Base-by-base conservation (phyloP, 92 coral and sea anemone genomes). In the Parazoanthus darwini region DNA sequence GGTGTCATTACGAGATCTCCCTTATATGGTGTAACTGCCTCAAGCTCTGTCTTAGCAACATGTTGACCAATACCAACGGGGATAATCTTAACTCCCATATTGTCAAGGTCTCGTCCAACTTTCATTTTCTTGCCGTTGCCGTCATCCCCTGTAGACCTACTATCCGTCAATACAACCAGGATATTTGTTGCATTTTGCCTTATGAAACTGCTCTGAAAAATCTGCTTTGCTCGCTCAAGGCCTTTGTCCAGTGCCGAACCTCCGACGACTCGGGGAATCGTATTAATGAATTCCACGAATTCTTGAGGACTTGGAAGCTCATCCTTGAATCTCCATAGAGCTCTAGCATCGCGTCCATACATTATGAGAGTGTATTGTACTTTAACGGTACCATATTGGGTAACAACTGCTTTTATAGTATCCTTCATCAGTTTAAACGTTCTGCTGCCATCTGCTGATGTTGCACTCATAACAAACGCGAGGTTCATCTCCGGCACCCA, bases 381-480 rank as follows among this genome's bases (percentile, higher is more conserved):
- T 81, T 95, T 94, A 25, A 86, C 92, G 35, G 92, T 78, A 50
- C 98, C 98, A 80, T 95, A 94, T 88, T 93, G 88, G 77, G 92
- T 90, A 50, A 95, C 89, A 77, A 96, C 91, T 72, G 90, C 85
- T 36, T 92, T 90, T 20, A 96, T 92, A 8, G 96, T 91, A 72
- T 95, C 79, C 43, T 91, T 92, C 93, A 95, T 96, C 35, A 92
- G 80, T 71, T 79, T 88, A 78, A 93, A 96, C 22, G 87, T 89
- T 46, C 37, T 71, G 29, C 74, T 79, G 8, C 94, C 88, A 5
- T 89, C 81, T 38, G 78, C 46, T 75, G 91, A 92, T 4, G 96
- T 90, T 18, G 99, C 94, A 73, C 96, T 94, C 78, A 96, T 89
- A 26, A 95, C 96, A 90, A 95, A 93, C 51, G 85, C 93, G 67